phyloP scores from a whole-genome alignment of 2,113 vertebrate genomes.

The Gnathonemus echidnorhynchus region DNA sequence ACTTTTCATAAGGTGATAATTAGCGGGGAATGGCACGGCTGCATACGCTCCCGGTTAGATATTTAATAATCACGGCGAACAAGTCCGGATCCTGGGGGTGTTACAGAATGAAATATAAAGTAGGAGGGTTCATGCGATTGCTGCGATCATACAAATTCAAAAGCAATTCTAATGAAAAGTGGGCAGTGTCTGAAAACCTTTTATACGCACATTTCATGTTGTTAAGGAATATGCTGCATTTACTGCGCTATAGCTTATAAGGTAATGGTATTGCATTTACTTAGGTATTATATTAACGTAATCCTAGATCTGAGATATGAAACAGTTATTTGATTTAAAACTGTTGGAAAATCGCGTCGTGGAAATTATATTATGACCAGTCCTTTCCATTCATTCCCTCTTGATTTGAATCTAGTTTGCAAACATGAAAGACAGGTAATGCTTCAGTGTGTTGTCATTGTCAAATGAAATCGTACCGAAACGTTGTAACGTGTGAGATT shows the following conservation, averaged over 20 bases:
- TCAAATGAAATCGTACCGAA: conserved; percentile 63
- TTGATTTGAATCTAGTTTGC: conserved; percentile 55
- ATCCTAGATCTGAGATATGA: conserved; percentile 23
- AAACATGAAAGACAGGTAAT: conserved; percentile 65
- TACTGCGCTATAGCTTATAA: neutral
- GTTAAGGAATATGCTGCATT: neutral
- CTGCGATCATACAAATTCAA: neutral
- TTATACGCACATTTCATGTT: conserved; percentile 2
- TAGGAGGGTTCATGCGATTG: conserved; percentile 3
- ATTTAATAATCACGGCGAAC: conserved; percentile 63
- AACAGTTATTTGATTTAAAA: conserved; percentile 20
- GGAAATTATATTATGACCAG: conserved; percentile 41
- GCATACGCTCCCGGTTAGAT: conserved; percentile 66
- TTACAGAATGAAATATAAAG: conserved; percentile 8
- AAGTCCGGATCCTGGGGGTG: conserved; percentile 43
- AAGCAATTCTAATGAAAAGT: neutral
- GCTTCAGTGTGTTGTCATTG: conserved; percentile 51
- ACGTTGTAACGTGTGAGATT: conserved; percentile 78
- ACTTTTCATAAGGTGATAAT: conserved; percentile 98
- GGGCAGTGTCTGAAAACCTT: neutral
- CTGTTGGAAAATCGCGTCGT: neutral
- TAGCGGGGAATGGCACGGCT: conserved; percentile 74
- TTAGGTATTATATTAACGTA: conserved; percentile 26
- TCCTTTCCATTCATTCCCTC: conserved; percentile 10
- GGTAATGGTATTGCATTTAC: conserved; percentile 13